A percentile compares a stretch with the other conserved stretches of the same genome.
phyloP scores from a whole-genome alignment of 2,797 vertebrate genomes.

The Lepilemur septentrionalis region DNA sequence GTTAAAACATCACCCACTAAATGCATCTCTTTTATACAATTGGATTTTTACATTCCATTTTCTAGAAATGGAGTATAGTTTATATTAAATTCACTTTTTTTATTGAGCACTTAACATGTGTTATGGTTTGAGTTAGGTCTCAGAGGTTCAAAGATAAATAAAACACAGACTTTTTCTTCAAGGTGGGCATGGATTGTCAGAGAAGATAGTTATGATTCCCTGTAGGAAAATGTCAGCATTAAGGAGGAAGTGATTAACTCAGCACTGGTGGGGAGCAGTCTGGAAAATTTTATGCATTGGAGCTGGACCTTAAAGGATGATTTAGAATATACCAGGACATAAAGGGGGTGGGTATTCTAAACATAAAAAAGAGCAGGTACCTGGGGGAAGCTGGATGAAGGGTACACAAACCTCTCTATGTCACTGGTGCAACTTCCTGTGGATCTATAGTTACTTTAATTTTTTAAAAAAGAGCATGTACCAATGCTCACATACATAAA shows the following conservation, averaged over 20 bases:
- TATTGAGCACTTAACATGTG: neutral
- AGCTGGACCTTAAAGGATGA: neutral
- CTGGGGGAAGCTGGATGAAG: neutral
- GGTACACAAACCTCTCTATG: neutral
- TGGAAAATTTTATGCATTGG: neutral
- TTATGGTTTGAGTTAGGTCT: neutral
- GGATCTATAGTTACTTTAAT: neutral
- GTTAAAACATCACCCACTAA: constrained; percentile 2
- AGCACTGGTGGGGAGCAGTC: neutral
- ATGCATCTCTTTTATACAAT: neutral
- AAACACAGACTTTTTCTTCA: neutral
- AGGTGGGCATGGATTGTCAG: neutral
- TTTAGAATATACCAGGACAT: neutral
- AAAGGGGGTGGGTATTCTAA: neutral
- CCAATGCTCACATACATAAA: neutral
- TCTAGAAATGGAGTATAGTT: neutral
- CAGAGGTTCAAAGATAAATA: neutral
- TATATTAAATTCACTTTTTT: neutral
- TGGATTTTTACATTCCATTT: neutral
- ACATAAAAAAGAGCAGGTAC: neutral
- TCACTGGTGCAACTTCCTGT: neutral
- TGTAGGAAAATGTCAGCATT: neutral
- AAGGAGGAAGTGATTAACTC: neutral
- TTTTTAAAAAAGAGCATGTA: neutral
- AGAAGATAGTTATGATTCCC: neutral